Evolutionary conservation across 1,140 invertebrate species (phyloP).

Genomic region (Formica exsecta): DNA sequence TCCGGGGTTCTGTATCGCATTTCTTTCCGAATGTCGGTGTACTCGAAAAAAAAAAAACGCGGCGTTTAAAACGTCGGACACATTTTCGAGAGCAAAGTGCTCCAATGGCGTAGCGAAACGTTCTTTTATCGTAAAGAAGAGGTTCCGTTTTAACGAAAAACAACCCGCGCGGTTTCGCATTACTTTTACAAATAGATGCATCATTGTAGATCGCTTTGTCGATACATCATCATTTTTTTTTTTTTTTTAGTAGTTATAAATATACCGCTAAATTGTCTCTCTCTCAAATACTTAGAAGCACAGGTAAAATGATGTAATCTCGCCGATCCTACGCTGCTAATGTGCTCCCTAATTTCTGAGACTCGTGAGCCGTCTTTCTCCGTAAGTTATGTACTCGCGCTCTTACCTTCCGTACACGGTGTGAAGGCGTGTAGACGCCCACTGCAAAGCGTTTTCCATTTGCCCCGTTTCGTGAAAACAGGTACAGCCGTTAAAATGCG

Average conservation of each 20-base stretch:
- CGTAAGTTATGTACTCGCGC: slow-evolving; percentile 47
- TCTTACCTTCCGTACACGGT: slow-evolving; percentile 56
- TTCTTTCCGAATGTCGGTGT: slow-evolving; percentile 35
- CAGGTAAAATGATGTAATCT: not conserved
- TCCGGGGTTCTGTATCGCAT: slow-evolving; percentile 35
- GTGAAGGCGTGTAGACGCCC: slow-evolving; percentile 65
- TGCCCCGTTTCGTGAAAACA: slow-evolving; percentile 5
- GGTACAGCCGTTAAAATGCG: slow-evolving; percentile 33
- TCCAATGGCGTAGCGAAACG: slow-evolving; percentile 50
- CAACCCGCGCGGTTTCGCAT: not conserved
- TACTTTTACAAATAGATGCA: not conserved
- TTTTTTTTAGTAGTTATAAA: not conserved
- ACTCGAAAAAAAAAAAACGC: slow-evolving; percentile 37
- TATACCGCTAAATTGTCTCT: not conserved
- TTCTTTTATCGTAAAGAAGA: not conserved
- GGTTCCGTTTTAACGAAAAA: not conserved
- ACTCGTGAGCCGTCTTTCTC: slow-evolving; percentile 49
- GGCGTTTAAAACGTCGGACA: slow-evolving; percentile 64
- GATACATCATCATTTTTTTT: not conserved
- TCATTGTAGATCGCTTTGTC: not conserved
- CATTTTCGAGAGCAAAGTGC: slow-evolving; percentile 61
- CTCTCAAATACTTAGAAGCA: not conserved
- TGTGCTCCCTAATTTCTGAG: slow-evolving; percentile 39
- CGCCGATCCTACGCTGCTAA: slow-evolving; percentile 37
- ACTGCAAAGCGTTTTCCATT: slow-evolving; percentile 67